phyloP scores from a whole-genome alignment of 1,140 invertebrate species.

The Drosophila pallidifrons region DNA sequence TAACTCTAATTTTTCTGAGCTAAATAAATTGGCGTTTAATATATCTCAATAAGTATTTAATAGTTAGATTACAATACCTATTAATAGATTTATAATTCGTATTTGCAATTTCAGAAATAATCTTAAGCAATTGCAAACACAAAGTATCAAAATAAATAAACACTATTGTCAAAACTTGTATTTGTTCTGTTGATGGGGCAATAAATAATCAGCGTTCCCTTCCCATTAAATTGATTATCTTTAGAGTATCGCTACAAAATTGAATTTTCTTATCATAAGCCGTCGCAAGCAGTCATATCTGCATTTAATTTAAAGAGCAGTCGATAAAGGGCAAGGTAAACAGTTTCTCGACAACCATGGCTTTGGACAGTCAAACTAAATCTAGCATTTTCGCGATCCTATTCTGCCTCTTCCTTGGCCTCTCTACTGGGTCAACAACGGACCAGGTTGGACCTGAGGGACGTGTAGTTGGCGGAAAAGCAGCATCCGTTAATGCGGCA shows the following conservation, averaged over 20 bases:
- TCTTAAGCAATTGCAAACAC: no score
- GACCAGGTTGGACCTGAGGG: constrained; percentile 50
- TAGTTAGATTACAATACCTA: no score
- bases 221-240: neutral
- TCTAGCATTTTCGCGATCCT: constrained; percentile 8
- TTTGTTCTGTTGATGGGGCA: neutral
- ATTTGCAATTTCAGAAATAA: no score
- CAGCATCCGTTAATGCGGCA: constrained; percentile 68
- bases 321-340: constrained; percentile 59
- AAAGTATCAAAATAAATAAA: no score
- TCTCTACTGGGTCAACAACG: constrained; percentile 43
- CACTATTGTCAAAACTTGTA: neutral
- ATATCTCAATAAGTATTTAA: no score
- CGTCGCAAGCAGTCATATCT: constrained; percentile 22
- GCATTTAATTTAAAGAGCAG: constrained; percentile 69
- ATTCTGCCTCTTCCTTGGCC: constrained; percentile 29
- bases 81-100: no score
- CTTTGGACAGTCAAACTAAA: constrained; percentile 51
- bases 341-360: constrained; percentile 66
- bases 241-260: constrained; percentile 40
- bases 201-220: constrained; percentile 10
- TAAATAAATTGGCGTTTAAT: no score
- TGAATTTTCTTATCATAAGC: constrained; percentile 65
- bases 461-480: constrained; percentile 76
- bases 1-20: no score